Percentiles rank a stretch among this genome's conserved stretches.
These are phyloP conservation scores for Myotis vivesi DNA, from an alignment of 2,797 vertebrate species.

Conservation along the genomic window DNA sequence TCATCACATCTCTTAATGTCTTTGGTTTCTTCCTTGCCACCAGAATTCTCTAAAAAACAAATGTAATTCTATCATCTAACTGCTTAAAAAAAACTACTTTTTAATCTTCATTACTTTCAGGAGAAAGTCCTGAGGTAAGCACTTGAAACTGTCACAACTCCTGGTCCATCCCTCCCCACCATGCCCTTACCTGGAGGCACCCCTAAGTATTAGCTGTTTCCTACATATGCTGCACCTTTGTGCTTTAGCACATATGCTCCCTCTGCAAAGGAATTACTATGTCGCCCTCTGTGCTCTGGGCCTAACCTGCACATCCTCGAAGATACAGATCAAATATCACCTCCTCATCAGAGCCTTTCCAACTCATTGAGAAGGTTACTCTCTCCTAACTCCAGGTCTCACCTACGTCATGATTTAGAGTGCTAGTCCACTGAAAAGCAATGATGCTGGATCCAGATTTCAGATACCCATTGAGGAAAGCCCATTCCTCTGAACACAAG, in stretches of 20 bases:
- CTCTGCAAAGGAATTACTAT: neutral
- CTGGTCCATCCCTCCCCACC: neutral
- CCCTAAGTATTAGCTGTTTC: neutral
- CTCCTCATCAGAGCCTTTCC: neutral
- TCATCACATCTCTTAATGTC: neutral
- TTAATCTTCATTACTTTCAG: neutral
- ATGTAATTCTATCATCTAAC: neutral
- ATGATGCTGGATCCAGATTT: neutral
- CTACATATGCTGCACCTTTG: rapidly evolving
- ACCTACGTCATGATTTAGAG: neutral
- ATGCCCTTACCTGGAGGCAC: neutral
- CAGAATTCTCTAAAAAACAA: neutral
- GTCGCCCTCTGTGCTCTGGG: neutral
- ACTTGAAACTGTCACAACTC: neutral
- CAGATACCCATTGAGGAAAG: neutral
- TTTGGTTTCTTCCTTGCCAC: neutral
- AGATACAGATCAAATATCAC: neutral
- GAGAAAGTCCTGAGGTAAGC: neutral
- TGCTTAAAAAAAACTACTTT: neutral
- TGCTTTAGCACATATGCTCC: neutral
- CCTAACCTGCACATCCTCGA: neutral
- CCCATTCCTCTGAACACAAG: neutral
- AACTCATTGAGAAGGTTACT: neutral
- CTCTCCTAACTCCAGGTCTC: neutral
- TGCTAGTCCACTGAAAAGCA: neutral